Percentiles rank a stretch among this genome's conserved stretches.
Conservation (phyloP, 2,113 vertebrate species). For the Atractosteus spatula region DNA sequence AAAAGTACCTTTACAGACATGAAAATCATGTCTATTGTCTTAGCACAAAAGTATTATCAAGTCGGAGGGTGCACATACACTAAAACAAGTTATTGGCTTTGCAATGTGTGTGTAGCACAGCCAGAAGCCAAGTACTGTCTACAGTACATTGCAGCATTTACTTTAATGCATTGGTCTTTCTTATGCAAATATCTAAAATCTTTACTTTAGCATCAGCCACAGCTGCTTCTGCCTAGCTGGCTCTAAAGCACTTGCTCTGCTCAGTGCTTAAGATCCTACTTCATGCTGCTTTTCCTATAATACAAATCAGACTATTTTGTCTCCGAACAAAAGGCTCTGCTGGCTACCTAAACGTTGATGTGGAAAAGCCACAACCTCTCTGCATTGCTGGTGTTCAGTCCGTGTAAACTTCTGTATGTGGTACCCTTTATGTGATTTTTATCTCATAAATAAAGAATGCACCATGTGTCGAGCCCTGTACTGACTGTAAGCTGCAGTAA, state of each 20-base stretch:
- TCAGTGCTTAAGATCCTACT: neutral
- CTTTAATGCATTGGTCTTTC: neutral
- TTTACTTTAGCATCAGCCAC: conserved; percentile 7
- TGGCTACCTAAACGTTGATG: conserved; percentile 7
- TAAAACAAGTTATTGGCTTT: neutral
- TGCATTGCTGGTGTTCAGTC: neutral
- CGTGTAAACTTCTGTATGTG: neutral
- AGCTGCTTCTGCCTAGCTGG: conserved; percentile 8
- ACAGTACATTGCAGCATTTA: conserved; percentile 1
- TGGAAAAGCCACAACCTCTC: conserved; percentile 11
- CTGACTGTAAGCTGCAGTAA: neutral
- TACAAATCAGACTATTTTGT: conserved; percentile 17
- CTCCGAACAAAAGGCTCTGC: conserved; percentile 9
- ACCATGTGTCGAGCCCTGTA: conserved; percentile 8
- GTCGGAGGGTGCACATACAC: neutral
- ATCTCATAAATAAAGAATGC: conserved; percentile 14
- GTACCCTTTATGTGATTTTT: conserved; percentile 13
- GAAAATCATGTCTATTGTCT: too few relatives aligned
- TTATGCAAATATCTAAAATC: conserved; percentile 11
- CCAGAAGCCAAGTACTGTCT: conserved; percentile 4
- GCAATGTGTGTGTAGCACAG: neutral
- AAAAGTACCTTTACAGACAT: too few relatives aligned
- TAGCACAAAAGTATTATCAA: too few relatives aligned
- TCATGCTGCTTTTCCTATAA: conserved; percentile 10
- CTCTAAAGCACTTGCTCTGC: conserved; percentile 5